These are phyloP conservation scores for Prochilodus magdalenae DNA, from an alignment of 2,113 vertebrate genomes.

Conservation along the genomic window DNA sequence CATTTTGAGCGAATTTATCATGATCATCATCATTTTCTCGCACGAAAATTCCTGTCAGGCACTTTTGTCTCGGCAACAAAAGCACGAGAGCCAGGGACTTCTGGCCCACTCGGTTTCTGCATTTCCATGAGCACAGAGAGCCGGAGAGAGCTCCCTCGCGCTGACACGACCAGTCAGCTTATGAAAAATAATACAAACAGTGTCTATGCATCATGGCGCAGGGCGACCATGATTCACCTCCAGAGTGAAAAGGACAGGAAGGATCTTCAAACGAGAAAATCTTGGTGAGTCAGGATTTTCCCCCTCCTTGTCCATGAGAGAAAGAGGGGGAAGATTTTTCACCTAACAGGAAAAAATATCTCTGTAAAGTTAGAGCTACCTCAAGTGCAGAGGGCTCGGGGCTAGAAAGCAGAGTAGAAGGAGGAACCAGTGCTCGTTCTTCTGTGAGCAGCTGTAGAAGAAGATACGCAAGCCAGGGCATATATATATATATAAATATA, in stretches of 20 bases:
- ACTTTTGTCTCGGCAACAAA: constrained; percentile 51
- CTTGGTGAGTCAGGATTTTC: constrained; percentile 43
- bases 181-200: constrained; percentile 49
- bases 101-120: constrained; percentile 19
- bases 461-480: constrained; percentile 7
- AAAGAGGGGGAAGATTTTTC: neutral
- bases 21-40: constrained; percentile 35
- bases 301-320: constrained; percentile 25
- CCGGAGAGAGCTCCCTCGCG: constrained; percentile 8
- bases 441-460: neutral
- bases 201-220: constrained; percentile 42
- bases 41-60: constrained; percentile 39
- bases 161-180: constrained; percentile 44
- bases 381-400: neutral
- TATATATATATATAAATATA: neutral
- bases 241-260: constrained; percentile 37
- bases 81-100: constrained; percentile 31
- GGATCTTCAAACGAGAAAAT: constrained; percentile 43
- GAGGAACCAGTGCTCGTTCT: neutral
- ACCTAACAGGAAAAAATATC: constrained; percentile 15
- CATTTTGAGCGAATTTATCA: constrained; percentile 55
- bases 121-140: constrained; percentile 7
- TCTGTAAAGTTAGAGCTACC: neutral
- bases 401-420: constrained; percentile 10
- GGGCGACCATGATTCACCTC: constrained; percentile 46